phyloP scores from a whole-genome alignment of 2,797 vertebrate genomes.

The Peromyscus melanophrys region DNA sequence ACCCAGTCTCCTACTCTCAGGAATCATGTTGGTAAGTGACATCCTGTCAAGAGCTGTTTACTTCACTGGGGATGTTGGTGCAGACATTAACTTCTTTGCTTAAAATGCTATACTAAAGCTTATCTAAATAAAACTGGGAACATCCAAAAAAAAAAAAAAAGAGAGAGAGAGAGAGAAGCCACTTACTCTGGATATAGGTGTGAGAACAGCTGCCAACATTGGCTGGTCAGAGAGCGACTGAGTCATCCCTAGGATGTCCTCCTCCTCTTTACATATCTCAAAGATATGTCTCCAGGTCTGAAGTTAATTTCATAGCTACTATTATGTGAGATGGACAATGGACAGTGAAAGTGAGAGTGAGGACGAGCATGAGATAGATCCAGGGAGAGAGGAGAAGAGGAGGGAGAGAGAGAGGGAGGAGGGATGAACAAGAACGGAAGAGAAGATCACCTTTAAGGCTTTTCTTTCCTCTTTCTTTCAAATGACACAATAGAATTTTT shows the following conservation, averaged over 20 bases:
- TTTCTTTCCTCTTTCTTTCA: constrained; percentile 87
- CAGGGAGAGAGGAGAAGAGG: not conserved
- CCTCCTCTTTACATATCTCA: not conserved
- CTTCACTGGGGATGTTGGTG: constrained; percentile 72
- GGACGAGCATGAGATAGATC: not conserved
- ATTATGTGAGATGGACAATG: not conserved
- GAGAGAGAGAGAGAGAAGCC: accelerated
- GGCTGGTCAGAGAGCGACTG: not conserved
- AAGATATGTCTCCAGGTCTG: not conserved
- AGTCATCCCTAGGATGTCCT: not conserved
- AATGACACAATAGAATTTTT: constrained; percentile 91
- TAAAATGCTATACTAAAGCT: constrained; percentile 75
- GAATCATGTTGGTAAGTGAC: constrained; percentile 75
- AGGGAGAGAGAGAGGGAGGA: not conserved
- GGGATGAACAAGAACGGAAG: constrained; percentile 38
- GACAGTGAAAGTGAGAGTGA: too few species aligned
- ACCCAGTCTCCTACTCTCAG: constrained; percentile 57
- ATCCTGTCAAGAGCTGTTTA: constrained; percentile 48
- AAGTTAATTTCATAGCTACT: constrained; percentile 26
- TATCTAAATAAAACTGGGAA: constrained; percentile 16
- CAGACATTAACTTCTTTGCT: constrained; percentile 78
- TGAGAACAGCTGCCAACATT: accelerated
- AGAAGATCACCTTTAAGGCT: constrained; percentile 87
- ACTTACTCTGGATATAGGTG: not conserved
- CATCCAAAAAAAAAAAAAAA: not conserved